These are phyloP conservation scores for Furcifer pardalis DNA, from an alignment of 2,797 vertebrate genomes.

Conservation along the genomic window DNA sequence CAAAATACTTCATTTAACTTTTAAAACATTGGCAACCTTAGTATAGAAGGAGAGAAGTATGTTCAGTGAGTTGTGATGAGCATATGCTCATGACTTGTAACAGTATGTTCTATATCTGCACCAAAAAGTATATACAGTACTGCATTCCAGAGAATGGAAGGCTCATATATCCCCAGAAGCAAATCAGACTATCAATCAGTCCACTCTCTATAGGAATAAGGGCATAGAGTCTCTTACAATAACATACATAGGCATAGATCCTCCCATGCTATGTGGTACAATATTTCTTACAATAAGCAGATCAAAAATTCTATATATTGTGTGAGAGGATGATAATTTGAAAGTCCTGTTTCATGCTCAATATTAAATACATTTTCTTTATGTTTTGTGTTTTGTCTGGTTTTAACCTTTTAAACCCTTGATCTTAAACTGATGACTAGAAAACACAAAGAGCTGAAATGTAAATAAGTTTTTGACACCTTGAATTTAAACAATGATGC, in stretches of 20 bases:
- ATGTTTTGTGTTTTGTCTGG: not conserved
- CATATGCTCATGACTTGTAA: not conserved
- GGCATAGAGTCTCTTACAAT: not conserved
- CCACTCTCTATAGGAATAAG: not conserved
- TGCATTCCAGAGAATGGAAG: no score
- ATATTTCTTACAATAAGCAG: not conserved
- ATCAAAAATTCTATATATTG: not conserved
- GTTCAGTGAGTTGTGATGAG: not conserved
- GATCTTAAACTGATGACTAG: not conserved
- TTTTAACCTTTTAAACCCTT: not conserved
- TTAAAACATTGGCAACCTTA: not conserved
- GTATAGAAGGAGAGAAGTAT: not conserved
- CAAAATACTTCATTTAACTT: constrained; percentile 1
- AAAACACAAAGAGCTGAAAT: not conserved
- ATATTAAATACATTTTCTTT: rapidly evolving
- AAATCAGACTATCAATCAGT: not conserved
- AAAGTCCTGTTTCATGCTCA: constrained; percentile 26
- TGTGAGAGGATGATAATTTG: constrained; percentile 3
- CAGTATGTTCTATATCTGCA: not conserved
- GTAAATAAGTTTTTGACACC: not conserved
- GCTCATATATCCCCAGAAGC: not conserved
- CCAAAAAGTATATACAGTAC: not conserved
- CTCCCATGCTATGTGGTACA: no score
- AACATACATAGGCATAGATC: no score
- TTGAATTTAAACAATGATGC: constrained; percentile 1